phyloP scores from a whole-genome alignment of 2,888 invertebrate species.

The Galerucella nymphaeae region DNA sequence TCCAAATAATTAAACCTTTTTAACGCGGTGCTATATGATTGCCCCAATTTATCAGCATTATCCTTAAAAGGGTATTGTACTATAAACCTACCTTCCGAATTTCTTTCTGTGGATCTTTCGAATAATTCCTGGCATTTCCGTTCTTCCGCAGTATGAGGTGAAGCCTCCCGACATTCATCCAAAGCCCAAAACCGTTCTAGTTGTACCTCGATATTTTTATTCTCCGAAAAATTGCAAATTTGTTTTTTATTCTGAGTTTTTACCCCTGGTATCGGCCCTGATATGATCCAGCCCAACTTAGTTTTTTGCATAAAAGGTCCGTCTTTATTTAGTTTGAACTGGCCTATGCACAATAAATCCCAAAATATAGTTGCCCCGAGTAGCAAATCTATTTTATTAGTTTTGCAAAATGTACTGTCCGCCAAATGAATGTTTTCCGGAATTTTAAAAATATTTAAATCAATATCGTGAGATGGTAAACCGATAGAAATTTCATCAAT shows the following conservation, averaged over 20 bases:
- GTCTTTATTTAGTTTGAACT: not conserved
- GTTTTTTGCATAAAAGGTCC: slow-evolving; percentile 18
- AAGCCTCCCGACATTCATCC: slow-evolving; percentile 18
- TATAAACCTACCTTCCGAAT: too few relatives aligned
- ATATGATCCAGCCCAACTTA: slow-evolving; percentile 24
- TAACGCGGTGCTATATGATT: not conserved
- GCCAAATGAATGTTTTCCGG: slow-evolving; percentile 2
- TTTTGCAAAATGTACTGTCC: too few relatives aligned
- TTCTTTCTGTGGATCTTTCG: too few relatives aligned
- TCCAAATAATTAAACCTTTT: slow-evolving; percentile 34
- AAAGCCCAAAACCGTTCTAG: slow-evolving; percentile 33
- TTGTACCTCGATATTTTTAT: slow-evolving; percentile 20
- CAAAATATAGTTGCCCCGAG: too few relatives aligned
- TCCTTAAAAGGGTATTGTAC: too few relatives aligned
- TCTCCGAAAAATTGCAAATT: slow-evolving; percentile 17
- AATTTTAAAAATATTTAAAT: not conserved
- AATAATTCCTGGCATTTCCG: too few relatives aligned
- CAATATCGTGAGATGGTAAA: not conserved
- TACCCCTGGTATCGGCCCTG: slow-evolving; percentile 18
- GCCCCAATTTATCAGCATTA: too few relatives aligned
- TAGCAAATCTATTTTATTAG: too few relatives aligned
- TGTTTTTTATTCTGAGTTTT: slow-evolving; percentile 7
- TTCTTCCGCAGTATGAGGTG: too few relatives aligned
- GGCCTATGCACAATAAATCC: too few relatives aligned
- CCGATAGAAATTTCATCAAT: slow-evolving; percentile 6